These are phyloP conservation scores for Meteorus sp. DNA, from an alignment of 1,140 invertebrate species.

Conservation along the genomic window DNA sequence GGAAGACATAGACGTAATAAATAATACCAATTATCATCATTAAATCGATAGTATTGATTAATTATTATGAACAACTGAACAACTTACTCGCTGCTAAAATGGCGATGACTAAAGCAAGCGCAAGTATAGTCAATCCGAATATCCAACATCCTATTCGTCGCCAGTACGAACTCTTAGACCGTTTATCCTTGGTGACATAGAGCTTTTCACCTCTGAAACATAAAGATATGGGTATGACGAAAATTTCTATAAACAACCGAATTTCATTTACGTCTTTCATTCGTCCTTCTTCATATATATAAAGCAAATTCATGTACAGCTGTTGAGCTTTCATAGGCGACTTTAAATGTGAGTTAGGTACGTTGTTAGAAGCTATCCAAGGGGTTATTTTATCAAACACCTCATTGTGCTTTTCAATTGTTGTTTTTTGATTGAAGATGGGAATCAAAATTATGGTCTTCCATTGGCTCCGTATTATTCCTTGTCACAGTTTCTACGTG, in stretches of 20 bases:
- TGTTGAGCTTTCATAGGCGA: constrained; percentile 2
- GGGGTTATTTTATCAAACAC: constrained; percentile 24
- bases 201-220: constrained; percentile 78
- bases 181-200: constrained; percentile 79
- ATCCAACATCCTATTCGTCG: constrained; percentile 70
- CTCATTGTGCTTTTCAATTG: constrained; percentile 19
- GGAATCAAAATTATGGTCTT: constrained; percentile 7
- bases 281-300: not conserved
- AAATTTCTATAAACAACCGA: not conserved
- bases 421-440: not conserved
- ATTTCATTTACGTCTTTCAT: not conserved
- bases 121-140: constrained; percentile 63
- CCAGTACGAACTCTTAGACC: constrained; percentile 67
- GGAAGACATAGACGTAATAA: constrained; percentile 7
- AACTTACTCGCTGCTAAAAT: constrained; percentile 72
- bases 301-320: constrained; percentile 16
- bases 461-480: not conserved
- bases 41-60: constrained; percentile 12
- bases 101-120: constrained; percentile 68
- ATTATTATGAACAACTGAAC: not conserved
- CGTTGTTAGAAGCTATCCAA: constrained; percentile 26
- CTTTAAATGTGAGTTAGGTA: constrained; percentile 20
- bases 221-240: constrained; percentile 29
- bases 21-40: not conserved
- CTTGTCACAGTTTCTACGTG: constrained; percentile 12